A percentile compares a stretch with the other conserved stretches of the same genome.
These are phyloP conservation scores for Brachirus orientalis DNA, from an alignment of 2,113 vertebrate species.

Conservation along the genomic window DNA sequence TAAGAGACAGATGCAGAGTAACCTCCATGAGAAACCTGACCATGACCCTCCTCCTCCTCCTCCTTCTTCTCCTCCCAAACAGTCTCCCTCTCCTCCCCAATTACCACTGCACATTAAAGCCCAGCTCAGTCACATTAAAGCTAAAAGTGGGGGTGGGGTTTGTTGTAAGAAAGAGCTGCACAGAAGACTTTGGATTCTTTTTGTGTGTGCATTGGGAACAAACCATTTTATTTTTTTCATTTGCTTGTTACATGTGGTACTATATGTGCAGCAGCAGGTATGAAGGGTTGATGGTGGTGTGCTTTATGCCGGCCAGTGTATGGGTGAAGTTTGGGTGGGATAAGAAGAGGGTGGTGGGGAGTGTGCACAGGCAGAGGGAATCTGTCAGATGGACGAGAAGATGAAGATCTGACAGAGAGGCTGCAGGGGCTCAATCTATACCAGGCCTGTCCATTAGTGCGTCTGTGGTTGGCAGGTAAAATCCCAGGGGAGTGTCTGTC, in stretches of 20 bases:
- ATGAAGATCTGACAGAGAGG: slow-evolving; percentile 91
- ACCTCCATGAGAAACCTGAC: slow-evolving; percentile 91
- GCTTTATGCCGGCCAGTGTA: slow-evolving; percentile 37
- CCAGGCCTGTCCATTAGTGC: slow-evolving; percentile 89
- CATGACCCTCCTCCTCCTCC: slow-evolving; percentile 86
- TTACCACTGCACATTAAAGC: slow-evolving; percentile 86
- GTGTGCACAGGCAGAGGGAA: slow-evolving; percentile 69
- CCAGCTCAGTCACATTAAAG: slow-evolving; percentile 68
- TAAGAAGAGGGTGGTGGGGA: slow-evolving; percentile 9
- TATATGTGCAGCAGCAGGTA: slow-evolving; percentile 15
- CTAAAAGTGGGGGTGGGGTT: slow-evolving; percentile 37
- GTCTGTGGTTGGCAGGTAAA: slow-evolving; percentile 91
- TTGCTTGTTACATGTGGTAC: background rate
- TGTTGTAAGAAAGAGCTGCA: slow-evolving; percentile 22
- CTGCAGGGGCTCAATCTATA: slow-evolving; percentile 89
- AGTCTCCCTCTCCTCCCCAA: slow-evolving; percentile 91
- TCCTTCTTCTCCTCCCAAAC: slow-evolving; percentile 78
- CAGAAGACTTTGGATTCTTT: slow-evolving; percentile 40
- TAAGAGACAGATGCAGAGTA: slow-evolving; percentile 97
- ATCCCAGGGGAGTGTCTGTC: slow-evolving; percentile 92
- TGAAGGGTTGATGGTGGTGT: slow-evolving; percentile 14
- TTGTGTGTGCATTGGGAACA: background rate
- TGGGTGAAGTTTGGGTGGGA: slow-evolving; percentile 56
- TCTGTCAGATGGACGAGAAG: slow-evolving; percentile 86
- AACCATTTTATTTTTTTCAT: background rate